Conservation (phyloP, 2,113 vertebrate genomes). For the Corydoras sp. region DNA sequence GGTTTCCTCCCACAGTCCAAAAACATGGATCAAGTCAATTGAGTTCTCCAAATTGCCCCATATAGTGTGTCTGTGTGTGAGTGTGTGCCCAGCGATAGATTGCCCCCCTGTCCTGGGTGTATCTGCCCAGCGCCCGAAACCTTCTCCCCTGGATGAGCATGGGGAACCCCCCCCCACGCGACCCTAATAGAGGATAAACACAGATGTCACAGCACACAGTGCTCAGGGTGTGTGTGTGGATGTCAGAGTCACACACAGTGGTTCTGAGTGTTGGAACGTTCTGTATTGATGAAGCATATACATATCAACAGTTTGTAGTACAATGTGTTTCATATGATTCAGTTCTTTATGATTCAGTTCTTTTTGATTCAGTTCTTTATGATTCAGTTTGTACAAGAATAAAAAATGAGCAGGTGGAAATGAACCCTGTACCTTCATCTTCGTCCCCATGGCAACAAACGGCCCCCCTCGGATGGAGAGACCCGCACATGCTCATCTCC, state of each 20-base stretch:
- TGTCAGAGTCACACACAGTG: neutral
- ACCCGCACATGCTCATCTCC: neutral
- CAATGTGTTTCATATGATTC: constrained; percentile 61
- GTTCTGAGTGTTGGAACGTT: constrained; percentile 50
- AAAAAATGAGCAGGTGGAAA: constrained; percentile 69
- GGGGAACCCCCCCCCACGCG: too few relatives aligned
- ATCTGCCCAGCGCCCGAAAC: too few relatives aligned
- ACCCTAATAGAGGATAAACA: too few relatives aligned
- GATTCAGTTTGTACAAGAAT: constrained; percentile 66
- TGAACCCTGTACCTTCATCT: constrained; percentile 58
- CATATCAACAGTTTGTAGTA: constrained; percentile 73
- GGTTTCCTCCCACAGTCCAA: too few relatives aligned
- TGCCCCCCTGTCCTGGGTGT: too few relatives aligned
- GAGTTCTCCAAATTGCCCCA: too few relatives aligned
- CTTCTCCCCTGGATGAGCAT: too few relatives aligned
- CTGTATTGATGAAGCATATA: constrained; percentile 76
- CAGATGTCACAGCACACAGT: too few relatives aligned
- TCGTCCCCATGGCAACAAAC: constrained; percentile 60
- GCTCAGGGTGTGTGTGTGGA: too few relatives aligned
- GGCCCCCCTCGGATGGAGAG: constrained; percentile 39
- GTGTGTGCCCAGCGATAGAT: too few relatives aligned
- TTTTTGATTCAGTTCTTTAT: constrained; percentile 56
- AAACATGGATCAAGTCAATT: too few relatives aligned
- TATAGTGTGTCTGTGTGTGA: too few relatives aligned
- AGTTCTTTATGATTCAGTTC: constrained; percentile 53